A percentile compares a stretch with the other conserved stretches of the same genome.
phyloP scores from a whole-genome alignment of 2,113 vertebrate species.

The Platichthys flesus region DNA sequence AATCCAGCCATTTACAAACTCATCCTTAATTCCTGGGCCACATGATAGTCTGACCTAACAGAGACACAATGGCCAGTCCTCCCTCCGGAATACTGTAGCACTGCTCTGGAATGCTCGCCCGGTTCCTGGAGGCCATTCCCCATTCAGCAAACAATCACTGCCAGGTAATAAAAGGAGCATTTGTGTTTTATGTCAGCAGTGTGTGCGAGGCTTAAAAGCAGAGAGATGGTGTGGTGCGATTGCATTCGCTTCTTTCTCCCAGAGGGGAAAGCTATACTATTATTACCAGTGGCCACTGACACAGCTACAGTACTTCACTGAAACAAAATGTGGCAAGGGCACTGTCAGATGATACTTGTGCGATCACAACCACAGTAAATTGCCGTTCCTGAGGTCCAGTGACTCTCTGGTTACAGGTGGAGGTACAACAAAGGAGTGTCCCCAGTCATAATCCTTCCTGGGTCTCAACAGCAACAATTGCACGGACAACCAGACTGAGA shows the following conservation, averaged over 20 bases:
- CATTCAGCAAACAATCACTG: conserved; percentile 89
- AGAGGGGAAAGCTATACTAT: conserved; percentile 85
- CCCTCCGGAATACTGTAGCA: conserved; percentile 81
- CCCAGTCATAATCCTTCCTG: not conserved
- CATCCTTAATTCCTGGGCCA: conserved; percentile 42
- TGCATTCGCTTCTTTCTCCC: conserved; percentile 84
- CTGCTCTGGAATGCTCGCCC: conserved; percentile 83
- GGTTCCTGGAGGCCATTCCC: conserved; percentile 83
- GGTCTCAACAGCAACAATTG: not conserved
- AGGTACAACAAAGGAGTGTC: conserved; percentile 58
- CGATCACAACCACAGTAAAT: conserved; percentile 85
- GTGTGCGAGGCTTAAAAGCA: conserved; percentile 87
- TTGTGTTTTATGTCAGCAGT: conserved; percentile 90
- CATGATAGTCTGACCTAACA: conserved; percentile 41
- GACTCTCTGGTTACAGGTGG: conserved; percentile 84
- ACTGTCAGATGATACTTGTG: conserved; percentile 96
- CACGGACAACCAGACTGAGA: not conserved
- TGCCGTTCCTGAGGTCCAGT: conserved; percentile 68
- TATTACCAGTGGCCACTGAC: conserved; percentile 91
- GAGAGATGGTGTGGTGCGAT: conserved; percentile 91
- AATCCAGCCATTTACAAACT: conserved; percentile 38
- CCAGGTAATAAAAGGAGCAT: conserved; percentile 92
- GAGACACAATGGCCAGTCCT: conserved; percentile 86
- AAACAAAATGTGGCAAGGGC: conserved; percentile 86
- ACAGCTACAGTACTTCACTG: conserved; percentile 79